These are phyloP conservation scores for Kuschelorhynchus macadamiae DNA, from an alignment of 2,888 invertebrate species.

Conservation along the genomic window DNA sequence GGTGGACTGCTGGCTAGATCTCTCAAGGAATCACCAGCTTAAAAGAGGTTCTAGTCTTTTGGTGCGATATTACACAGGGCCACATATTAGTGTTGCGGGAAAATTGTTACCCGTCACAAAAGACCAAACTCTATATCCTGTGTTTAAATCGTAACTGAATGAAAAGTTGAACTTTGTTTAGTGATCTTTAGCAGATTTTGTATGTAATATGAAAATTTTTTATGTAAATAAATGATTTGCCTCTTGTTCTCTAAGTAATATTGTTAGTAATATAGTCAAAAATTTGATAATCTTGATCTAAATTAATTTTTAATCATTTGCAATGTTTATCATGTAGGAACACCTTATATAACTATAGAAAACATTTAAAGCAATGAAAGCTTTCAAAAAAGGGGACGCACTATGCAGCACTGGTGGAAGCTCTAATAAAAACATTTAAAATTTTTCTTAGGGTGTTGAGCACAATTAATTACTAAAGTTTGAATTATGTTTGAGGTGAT, in stretches of 20 bases:
- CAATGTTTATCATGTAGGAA: no score
- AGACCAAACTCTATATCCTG: conserved; percentile 36
- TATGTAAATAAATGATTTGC: conserved; percentile 39
- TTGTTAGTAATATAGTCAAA: no score
- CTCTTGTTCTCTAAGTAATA: conserved; percentile 17
- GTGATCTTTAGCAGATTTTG: conserved; percentile 33
- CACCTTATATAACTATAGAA: no score
- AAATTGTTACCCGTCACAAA: conserved; percentile 58
- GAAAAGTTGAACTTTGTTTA: conserved; percentile 18
- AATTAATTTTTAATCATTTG: no score
- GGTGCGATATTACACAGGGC: conserved; percentile 80
- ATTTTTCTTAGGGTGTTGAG: no score
- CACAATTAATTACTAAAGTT: no score
- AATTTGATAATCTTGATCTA: no score
- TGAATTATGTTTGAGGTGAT: no score
- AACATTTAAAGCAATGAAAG: no score
- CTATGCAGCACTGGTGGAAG: no score
- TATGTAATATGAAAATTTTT: conserved; percentile 30
- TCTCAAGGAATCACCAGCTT: conserved; percentile 81
- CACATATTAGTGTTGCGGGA: conserved; percentile 65
- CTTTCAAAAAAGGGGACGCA: no score
- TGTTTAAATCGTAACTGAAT: conserved; percentile 40
- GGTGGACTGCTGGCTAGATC: conserved; percentile 87
- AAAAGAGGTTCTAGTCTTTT: conserved; percentile 89
- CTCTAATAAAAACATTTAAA: no score